Evolutionary conservation across 2,888 invertebrate genomes (phyloP), one percentile per base, ranked within the genome.

Genomic region (Drosophila prolongata): DNA sequence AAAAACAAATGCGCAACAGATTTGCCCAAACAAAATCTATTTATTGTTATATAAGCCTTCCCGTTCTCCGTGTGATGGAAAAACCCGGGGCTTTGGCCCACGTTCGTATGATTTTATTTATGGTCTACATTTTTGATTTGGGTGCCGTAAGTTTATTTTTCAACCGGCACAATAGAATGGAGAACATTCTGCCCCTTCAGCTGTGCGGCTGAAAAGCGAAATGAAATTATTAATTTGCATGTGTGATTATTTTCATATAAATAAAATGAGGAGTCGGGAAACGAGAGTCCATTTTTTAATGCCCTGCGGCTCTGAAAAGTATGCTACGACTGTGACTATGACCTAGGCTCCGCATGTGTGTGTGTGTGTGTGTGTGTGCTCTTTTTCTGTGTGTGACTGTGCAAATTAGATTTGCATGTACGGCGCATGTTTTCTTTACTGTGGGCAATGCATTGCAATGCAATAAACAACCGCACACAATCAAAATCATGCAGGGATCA

Each of bases 211-310:
- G 59, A 43, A 72, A 73, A 64, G 44, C 71, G 55, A 66, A 80
- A 80, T 84, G 77, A 86, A 86, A 89, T 90, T 82, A 89, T 90
- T 89, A 87, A 89, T 90, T 89, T 89, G 86, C 90, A 89, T 90
- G 80, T 87, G 86, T 80, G 89, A 89, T 90, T 89, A 87, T 89
- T 90, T 89, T 87, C 84, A 87, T 79, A 79, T 75, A 82, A 78
- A 79, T 73, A 76, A 57, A 8, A 50, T 38, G 40, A 38, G 19
- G 14, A 27, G 30, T 24, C 42, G 30, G 38, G 19, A 13, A n/a
- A 24, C 24, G 2, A 69, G 50, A 73, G 66, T 76, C 40, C 69
- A 75, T 80, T 81, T 81, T 81, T 72, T 72, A 67, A 74, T 78
- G 75, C 60, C 86, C 68, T 35, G 58, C 67, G 79, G 86, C 76